These are phyloP conservation scores for Magallana gigas DNA, from an alignment of 1,140 invertebrate species.

Conservation along the genomic window DNA sequence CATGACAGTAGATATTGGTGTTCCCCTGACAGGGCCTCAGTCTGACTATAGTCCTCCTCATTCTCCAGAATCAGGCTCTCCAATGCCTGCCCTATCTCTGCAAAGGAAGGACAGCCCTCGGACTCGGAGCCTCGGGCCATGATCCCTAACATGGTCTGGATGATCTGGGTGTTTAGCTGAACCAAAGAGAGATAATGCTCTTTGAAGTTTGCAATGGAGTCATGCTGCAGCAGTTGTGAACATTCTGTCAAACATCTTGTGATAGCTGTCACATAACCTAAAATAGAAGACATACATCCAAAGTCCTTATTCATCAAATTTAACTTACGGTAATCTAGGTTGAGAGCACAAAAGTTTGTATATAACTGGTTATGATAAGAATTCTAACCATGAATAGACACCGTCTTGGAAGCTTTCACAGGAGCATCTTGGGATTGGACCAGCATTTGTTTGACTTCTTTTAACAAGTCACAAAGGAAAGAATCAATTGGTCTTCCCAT, in stretches of 20 bases:
- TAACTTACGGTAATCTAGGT: no score
- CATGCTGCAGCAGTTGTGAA: slow-evolving; percentile 7
- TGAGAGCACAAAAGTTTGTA: no score
- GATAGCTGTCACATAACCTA: slow-evolving; percentile 62
- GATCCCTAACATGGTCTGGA: slow-evolving; percentile 60
- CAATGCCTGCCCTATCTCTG: slow-evolving; percentile 83
- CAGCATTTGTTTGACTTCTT: neutral
- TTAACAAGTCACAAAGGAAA: slow-evolving; percentile 40
- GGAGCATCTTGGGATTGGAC: slow-evolving; percentile 48
- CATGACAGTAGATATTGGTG: slow-evolving; percentile 86
- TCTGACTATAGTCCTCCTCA: slow-evolving; percentile 72
- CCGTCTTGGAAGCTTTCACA: slow-evolving; percentile 58
- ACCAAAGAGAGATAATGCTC: slow-evolving; percentile 44
- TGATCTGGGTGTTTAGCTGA: slow-evolving; percentile 55
- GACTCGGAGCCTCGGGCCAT: slow-evolving; percentile 59
- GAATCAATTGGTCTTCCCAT: neutral
- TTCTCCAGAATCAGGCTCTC: slow-evolving; percentile 72
- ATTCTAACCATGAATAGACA: slow-evolving; percentile 67
- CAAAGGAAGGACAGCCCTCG: slow-evolving; percentile 83
- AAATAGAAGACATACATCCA: neutral
- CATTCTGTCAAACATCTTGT: slow-evolving; percentile 60
- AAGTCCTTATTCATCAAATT: no score
- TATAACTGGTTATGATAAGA: neutral
- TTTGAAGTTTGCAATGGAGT: neutral
- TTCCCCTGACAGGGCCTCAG: slow-evolving; percentile 82